Percentiles rank a stretch among this genome's conserved stretches.
Conservation (phyloP, 1,140 invertebrate species). For the Lepidostoma basale region DNA sequence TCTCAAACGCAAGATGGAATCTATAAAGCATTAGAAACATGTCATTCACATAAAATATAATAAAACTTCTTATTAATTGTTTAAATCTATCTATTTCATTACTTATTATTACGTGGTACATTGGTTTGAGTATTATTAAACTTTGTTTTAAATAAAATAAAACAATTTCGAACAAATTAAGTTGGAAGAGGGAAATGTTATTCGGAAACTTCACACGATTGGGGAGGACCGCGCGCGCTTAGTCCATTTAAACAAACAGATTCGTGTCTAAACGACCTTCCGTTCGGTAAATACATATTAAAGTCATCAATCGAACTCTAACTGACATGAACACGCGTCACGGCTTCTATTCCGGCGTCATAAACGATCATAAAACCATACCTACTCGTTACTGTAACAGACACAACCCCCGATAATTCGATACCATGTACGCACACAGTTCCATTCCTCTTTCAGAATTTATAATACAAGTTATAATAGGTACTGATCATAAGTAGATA, state of each 20-base stretch:
- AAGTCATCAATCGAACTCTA: slow-evolving; percentile 19
- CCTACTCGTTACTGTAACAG: not conserved
- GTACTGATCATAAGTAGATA: too few relatives aligned
- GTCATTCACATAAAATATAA: too few relatives aligned
- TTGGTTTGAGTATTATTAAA: too few relatives aligned
- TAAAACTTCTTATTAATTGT: too few relatives aligned
- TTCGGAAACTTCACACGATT: slow-evolving; percentile 1
- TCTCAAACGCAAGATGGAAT: too few relatives aligned
- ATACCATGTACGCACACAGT: not conserved
- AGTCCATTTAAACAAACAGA: slow-evolving; percentile 15
- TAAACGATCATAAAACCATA: slow-evolving; percentile 3
- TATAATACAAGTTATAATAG: too few relatives aligned
- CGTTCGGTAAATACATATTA: slow-evolving; percentile 10
- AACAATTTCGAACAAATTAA: too few relatives aligned
- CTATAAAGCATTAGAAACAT: too few relatives aligned
- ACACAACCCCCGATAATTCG: slow-evolving; percentile 11
- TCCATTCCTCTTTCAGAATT: too few relatives aligned
- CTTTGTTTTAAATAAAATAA: too few relatives aligned
- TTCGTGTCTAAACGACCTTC: not conserved
- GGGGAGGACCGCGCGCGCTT: not conserved
- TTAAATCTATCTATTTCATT: too few relatives aligned
- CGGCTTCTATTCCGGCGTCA: not conserved
- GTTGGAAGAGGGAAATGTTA: not conserved
- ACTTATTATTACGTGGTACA: too few relatives aligned
- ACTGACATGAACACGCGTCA: slow-evolving; percentile 17